phyloP scores from a whole-genome alignment of 23 tunicate species.

The Aplidium turbinatum region DNA sequence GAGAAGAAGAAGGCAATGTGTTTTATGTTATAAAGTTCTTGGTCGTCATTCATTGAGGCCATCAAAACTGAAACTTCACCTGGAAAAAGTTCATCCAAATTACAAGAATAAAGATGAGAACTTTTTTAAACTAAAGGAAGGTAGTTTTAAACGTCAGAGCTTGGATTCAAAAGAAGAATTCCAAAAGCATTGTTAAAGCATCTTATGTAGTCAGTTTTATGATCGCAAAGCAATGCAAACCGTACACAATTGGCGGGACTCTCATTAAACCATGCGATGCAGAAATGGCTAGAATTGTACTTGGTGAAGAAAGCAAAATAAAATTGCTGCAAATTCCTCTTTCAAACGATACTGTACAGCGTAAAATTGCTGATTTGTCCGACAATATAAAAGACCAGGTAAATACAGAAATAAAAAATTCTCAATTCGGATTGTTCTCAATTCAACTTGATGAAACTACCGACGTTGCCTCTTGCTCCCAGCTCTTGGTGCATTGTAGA shows the following conservation, averaged over 20 bases:
- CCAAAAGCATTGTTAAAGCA: slow-evolving; percentile 24
- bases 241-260: slow-evolving; percentile 57
- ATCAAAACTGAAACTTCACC: too few relatives aligned
- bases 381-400: slow-evolving; percentile 29
- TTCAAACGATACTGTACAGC: slow-evolving; percentile 42
- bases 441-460: slow-evolving; percentile 49
- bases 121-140: slow-evolving; percentile 30
- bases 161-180: slow-evolving; percentile 42
- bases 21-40: too few relatives aligned
- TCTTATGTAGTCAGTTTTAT: slow-evolving; percentile 41
- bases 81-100: too few relatives aligned
- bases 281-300: slow-evolving; percentile 35
- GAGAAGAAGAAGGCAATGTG: too few relatives aligned
- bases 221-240: slow-evolving; percentile 53
- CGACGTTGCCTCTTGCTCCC: slow-evolving; percentile 38
- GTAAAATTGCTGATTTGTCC: slow-evolving; percentile 19
- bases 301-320: slow-evolving; percentile 32
- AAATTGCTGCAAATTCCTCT: slow-evolving; percentile 26
- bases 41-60: too few relatives aligned
- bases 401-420: slow-evolving; percentile 18
- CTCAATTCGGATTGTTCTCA: slow-evolving; percentile 31
- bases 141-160: slow-evolving; percentile 33
- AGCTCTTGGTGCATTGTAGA: slow-evolving; percentile 27
- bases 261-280: slow-evolving; percentile 66
- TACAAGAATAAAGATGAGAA: too few relatives aligned